Conservation (phyloP, 2,888 invertebrate species). For the Eristalis pertinax region DNA sequence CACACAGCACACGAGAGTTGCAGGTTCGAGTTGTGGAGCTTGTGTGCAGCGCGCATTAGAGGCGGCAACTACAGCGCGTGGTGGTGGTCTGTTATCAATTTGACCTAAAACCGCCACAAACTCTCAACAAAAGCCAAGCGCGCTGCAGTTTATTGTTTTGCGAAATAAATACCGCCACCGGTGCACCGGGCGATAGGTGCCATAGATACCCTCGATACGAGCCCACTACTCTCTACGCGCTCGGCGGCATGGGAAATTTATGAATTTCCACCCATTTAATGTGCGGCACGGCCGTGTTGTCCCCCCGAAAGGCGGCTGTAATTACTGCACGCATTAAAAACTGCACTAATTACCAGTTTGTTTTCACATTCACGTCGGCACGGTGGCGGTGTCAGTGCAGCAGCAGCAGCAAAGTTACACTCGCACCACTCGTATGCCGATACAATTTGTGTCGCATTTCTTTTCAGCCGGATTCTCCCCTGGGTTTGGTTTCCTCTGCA, state of each 20-base stretch:
- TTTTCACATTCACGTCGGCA: neutral
- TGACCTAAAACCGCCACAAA: conserved; percentile 64
- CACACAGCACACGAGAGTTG: neutral
- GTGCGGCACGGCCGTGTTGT: conserved; percentile 26
- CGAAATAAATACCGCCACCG: conserved; percentile 1
- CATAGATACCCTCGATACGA: neutral
- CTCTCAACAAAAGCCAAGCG: neutral
- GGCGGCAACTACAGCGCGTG: neutral
- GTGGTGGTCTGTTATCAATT: conserved; percentile 47
- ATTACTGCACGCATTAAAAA: conserved; percentile 66
- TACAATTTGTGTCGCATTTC: neutral
- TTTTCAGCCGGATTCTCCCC: neutral
- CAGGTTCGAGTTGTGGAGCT: no score
- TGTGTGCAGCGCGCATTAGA: neutral
- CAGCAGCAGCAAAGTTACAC: neutral
- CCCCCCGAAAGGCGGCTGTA: conserved; percentile 28
- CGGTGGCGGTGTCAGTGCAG: neutral
- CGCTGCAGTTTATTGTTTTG: conserved; percentile 8
- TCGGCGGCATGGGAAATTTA: conserved; percentile 41
- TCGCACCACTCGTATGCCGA: neutral
- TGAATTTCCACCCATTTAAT: conserved; percentile 35
- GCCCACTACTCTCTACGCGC: neutral
- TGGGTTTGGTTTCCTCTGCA: neutral
- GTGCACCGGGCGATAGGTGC: conserved; percentile 10
- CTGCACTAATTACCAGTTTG: conserved; percentile 54